Evolutionary conservation across 2,113 vertebrate genomes (phyloP).

Genomic region (Oceanites oceanicus): DNA sequence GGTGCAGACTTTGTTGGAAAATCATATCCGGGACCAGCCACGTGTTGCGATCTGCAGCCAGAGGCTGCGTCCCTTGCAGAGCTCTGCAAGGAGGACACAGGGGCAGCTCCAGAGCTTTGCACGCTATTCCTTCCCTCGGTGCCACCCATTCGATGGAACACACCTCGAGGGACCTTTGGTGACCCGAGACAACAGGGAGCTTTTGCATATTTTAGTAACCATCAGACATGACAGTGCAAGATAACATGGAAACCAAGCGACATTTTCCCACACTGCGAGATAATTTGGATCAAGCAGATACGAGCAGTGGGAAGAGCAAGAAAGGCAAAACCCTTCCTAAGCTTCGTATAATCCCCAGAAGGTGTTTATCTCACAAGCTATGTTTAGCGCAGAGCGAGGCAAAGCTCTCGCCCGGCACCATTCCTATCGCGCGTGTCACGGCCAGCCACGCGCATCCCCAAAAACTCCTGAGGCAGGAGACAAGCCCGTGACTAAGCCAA

Average conservation of each 20-base stretch:
- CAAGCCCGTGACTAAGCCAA: not conserved
- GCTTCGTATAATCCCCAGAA: conserved; percentile 8
- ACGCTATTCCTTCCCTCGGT: not conserved
- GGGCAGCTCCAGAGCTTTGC: not conserved
- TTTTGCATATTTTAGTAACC: not conserved
- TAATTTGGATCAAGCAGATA: not conserved
- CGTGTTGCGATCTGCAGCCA: fast-evolving
- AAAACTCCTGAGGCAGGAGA: not conserved
- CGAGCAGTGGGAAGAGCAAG: not conserved
- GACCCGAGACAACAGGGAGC: not conserved
- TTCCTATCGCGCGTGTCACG: not conserved
- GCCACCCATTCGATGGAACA: not conserved
- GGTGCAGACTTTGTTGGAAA: not conserved
- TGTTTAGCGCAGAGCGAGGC: conserved; percentile 5
- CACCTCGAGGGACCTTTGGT: not conserved
- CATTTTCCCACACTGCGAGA: not conserved
- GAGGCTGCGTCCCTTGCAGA: not conserved
- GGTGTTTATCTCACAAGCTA: conserved; percentile 39
- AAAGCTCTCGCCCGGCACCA: not conserved
- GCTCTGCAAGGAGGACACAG: not conserved
- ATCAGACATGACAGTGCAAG: not conserved
- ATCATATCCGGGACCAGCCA: not conserved
- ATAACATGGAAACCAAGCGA: not conserved
- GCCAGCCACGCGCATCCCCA: not conserved
- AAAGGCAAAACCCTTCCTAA: not conserved